Conservation (phyloP, 2,113 vertebrate species). For the Platysteira castanea region DNA sequence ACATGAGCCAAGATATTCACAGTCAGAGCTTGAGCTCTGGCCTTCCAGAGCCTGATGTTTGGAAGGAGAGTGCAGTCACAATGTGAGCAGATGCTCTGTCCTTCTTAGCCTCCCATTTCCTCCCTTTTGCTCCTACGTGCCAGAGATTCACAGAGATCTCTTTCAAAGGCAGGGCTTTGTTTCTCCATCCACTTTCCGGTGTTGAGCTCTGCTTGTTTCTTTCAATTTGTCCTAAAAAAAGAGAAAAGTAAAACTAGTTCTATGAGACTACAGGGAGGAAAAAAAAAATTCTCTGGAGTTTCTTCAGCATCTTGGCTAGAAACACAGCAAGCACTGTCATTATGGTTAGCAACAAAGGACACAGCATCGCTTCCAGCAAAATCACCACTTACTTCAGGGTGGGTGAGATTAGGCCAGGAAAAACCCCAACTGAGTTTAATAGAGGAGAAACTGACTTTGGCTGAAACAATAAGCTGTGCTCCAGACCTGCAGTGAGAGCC, state of each 20-base stretch:
- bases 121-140: background rate
- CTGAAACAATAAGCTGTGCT: background rate
- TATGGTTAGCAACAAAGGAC: slow-evolving; percentile 22
- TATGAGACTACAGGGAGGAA: background rate
- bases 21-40: background rate
- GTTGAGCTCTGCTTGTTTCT: slow-evolving; percentile 9
- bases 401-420: slow-evolving; percentile 14
- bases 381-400: background rate
- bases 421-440: background rate
- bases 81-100: slow-evolving; percentile 29
- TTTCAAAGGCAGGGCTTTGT: slow-evolving; percentile 25
- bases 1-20: background rate
- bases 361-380: background rate
- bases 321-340: background rate
- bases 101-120: slow-evolving; percentile 19
- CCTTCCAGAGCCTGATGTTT: background rate
- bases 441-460: background rate
- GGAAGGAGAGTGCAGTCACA: background rate
- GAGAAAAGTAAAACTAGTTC: slow-evolving; percentile 16
- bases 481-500: background rate
- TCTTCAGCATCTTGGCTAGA: slow-evolving; percentile 9
- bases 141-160: slow-evolving; percentile 11
- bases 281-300: background rate
- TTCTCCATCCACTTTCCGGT: background rate
- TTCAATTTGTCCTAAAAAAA: background rate